phyloP scores from a whole-genome alignment of 2,888 invertebrate genomes.

The Zaprionus lineosus region DNA sequence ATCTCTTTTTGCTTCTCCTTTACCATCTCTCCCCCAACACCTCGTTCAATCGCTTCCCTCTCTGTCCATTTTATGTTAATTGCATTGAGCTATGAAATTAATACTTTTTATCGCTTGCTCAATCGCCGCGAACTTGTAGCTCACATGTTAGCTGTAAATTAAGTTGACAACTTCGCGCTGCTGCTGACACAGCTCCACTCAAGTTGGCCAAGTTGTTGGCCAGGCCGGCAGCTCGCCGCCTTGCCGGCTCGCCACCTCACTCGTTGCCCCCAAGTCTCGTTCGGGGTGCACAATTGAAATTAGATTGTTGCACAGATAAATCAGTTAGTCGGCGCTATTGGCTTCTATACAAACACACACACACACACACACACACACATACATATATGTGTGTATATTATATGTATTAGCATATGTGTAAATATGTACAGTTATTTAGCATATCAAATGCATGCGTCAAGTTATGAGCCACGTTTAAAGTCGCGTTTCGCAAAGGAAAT shows the following conservation, averaged over 20 bases:
- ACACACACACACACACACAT: no score
- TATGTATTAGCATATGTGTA: constrained; percentile 18
- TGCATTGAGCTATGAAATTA: constrained; percentile 73
- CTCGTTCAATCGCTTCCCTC: constrained; percentile 24
- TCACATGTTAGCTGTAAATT: constrained; percentile 77
- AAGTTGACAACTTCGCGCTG: constrained; percentile 75
- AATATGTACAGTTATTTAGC: no score
- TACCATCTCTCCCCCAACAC: constrained; percentile 46
- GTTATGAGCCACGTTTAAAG: no score
- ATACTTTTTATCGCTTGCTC: constrained; percentile 76
- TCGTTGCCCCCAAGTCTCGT: constrained; percentile 2
- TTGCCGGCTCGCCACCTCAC: background rate
- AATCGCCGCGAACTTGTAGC: constrained; percentile 75
- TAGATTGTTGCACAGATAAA: constrained; percentile 58
- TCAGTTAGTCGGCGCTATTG: constrained; percentile 33
- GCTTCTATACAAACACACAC: no score
- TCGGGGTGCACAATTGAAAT: constrained; percentile 53
- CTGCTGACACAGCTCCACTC: constrained; percentile 56
- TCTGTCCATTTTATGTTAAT: constrained; percentile 69
- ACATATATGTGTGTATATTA: no score
- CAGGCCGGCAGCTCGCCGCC: background rate
- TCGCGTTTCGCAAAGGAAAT: no score
- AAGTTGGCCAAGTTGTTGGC: background rate
- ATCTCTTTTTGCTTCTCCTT: constrained; percentile 8
- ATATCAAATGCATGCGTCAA: no score